Evolutionary conservation across 2,888 invertebrate species (phyloP).

Genomic region (Neoitamus cyanurus): DNA sequence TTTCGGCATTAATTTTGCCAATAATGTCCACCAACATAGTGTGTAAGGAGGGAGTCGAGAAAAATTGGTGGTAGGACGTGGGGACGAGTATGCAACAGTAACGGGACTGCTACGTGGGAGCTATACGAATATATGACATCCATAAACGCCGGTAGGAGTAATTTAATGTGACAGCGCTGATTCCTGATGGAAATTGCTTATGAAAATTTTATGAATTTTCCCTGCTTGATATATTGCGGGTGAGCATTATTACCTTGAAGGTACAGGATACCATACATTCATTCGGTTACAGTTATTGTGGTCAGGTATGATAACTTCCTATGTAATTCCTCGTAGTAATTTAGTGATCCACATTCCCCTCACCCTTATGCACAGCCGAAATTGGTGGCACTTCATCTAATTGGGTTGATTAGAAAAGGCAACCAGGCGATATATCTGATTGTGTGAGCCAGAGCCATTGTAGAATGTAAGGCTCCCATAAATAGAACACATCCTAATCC

Average conservation of each 20-base stretch:
- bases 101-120: too few species aligned
- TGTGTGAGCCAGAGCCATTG: neutral
- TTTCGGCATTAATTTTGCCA: too few species aligned
- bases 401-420: neutral
- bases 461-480: neutral
- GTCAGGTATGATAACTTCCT: neutral
- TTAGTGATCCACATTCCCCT: too few species aligned
- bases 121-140: neutral
- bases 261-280: neutral
- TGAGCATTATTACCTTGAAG: neutral
- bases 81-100: too few species aligned
- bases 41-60: too few species aligned
- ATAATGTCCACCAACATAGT: too few species aligned
- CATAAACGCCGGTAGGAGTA: neutral
- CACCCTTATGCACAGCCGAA: neutral
- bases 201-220: neutral
- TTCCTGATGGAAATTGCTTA: neutral
- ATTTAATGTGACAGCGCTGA: neutral
- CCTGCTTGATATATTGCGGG: neutral
- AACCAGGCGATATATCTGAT: neutral
- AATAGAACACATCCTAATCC: neutral
- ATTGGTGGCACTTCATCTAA: neutral
- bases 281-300: neutral
- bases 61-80: too few species aligned
- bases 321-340: too few species aligned